These are phyloP conservation scores for Sipunculus nudus DNA, from an alignment of 2,888 invertebrate species.

Conservation along the genomic window DNA sequence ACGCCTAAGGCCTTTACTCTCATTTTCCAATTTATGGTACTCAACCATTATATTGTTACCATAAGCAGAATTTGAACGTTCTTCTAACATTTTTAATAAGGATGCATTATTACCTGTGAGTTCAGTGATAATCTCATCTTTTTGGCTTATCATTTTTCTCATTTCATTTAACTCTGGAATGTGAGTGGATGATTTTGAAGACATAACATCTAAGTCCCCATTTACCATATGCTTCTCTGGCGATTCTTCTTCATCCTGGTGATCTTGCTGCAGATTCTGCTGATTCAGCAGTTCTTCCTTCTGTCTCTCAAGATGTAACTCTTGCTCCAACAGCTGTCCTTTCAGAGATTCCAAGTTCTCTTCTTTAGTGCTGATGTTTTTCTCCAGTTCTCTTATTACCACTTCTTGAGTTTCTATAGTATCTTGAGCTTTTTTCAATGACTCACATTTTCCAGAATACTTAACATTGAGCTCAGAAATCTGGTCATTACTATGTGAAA, in stretches of 20 bases:
- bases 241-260: conserved; percentile 21
- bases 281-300: conserved; percentile 37
- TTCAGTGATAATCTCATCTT: conserved; percentile 56
- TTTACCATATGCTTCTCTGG: conserved; percentile 38
- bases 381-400: too few relatives aligned
- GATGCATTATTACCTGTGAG: conserved; percentile 57
- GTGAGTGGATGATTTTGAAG: too few relatives aligned
- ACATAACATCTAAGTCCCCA: background rate
- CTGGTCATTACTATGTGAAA: too few relatives aligned
- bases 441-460: too few relatives aligned
- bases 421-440: too few relatives aligned
- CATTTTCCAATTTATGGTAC: conserved; percentile 55
- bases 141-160: conserved; percentile 47
- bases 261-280: conserved; percentile 28
- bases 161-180: conserved; percentile 50
- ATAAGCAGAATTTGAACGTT: conserved; percentile 42
- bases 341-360: too few relatives aligned
- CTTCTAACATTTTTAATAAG: conserved; percentile 56
- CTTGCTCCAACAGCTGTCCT: too few relatives aligned
- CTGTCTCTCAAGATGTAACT: too few relatives aligned
- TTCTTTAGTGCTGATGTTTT: too few relatives aligned
- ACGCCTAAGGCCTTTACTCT: conserved; percentile 49
- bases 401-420: too few relatives aligned
- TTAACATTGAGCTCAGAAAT: too few relatives aligned
- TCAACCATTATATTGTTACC: conserved; percentile 49